These are phyloP conservation scores for Eulemur albifrons DNA, from an alignment of 2,797 vertebrate genomes.

Conservation along the genomic window DNA sequence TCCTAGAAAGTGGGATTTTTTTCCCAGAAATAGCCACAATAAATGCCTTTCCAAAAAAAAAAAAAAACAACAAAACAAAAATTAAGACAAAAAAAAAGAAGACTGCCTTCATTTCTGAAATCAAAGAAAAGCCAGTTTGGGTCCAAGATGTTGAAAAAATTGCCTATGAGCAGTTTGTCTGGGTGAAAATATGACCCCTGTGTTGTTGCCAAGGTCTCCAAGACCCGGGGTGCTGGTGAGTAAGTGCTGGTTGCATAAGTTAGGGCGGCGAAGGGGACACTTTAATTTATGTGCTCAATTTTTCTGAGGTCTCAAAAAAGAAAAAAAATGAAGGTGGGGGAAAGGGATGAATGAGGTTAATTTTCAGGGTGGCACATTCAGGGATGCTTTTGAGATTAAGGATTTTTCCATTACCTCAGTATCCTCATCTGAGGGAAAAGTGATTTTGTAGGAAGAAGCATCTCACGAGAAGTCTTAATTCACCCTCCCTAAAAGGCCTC, in stretches of 20 bases:
- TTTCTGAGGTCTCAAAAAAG: conserved; percentile 64
- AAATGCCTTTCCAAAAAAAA: conserved; percentile 61
- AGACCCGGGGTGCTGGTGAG: conserved; percentile 59
- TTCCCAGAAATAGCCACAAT: conserved; percentile 48
- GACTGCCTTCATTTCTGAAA: conserved; percentile 59
- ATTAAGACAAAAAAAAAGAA: conserved; percentile 70
- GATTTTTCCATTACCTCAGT: conserved; percentile 61
- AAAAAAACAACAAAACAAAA: conserved; percentile 71
- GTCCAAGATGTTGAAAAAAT: conserved; percentile 69
- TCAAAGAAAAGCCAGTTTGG: conserved; percentile 73
- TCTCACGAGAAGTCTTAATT: not conserved
- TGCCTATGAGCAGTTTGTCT: conserved; percentile 61
- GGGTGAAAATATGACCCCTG: conserved; percentile 70
- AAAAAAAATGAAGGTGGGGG: conserved; percentile 34
- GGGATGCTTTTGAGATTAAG: conserved; percentile 64
- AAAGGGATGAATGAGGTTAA: conserved; percentile 59
- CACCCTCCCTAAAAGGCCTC: not conserved
- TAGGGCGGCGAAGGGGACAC: conserved; percentile 59
- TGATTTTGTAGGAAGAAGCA: conserved; percentile 49
- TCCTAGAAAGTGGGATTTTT: conserved; percentile 66
- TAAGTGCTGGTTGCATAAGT: conserved; percentile 60
- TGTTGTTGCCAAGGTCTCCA: conserved; percentile 70
- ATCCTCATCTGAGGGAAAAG: conserved; percentile 60
- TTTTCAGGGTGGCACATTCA: conserved; percentile 60
- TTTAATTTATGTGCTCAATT: conserved; percentile 77